Evolutionary conservation across 2,113 vertebrate species (phyloP).

Genomic region (Clarias gariepinus): DNA sequence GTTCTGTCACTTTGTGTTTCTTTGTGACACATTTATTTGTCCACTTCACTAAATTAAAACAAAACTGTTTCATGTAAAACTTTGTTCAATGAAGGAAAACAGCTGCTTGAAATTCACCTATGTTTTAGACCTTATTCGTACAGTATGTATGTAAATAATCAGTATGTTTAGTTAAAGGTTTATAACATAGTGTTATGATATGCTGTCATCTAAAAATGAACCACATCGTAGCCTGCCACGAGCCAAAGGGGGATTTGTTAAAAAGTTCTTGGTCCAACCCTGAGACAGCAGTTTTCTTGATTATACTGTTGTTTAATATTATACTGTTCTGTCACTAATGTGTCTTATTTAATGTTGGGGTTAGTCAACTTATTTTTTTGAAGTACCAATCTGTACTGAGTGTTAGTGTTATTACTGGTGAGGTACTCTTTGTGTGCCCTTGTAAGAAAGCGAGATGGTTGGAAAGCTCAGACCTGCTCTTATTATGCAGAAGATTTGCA

Average conservation of each 20-base stretch:
- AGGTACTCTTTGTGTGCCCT: constrained; percentile 8
- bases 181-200: constrained; percentile 28
- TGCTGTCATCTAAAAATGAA: constrained; percentile 11
- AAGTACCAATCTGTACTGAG: constrained; percentile 1
- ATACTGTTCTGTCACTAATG: neutral
- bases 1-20: neutral
- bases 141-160: neutral
- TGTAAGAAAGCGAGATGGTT: constrained; percentile 22
- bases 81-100: constrained; percentile 7
- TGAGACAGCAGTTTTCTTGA: neutral
- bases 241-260: neutral
- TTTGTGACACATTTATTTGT: neutral
- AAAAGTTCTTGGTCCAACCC: constrained; percentile 2
- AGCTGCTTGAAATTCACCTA: constrained; percentile 2
- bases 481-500: constrained; percentile 24
- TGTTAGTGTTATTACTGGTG: neutral
- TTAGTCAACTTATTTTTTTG: neutral
- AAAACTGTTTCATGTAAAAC: neutral
- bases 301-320: neutral
- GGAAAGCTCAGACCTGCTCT: constrained; percentile 9
- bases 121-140: neutral
- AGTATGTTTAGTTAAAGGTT: neutral
- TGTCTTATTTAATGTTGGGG: neutral
- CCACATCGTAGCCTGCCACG: neutral
- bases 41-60: neutral